Conservation (phyloP, 2,888 invertebrate genomes). For the Andrena bicolor region DNA sequence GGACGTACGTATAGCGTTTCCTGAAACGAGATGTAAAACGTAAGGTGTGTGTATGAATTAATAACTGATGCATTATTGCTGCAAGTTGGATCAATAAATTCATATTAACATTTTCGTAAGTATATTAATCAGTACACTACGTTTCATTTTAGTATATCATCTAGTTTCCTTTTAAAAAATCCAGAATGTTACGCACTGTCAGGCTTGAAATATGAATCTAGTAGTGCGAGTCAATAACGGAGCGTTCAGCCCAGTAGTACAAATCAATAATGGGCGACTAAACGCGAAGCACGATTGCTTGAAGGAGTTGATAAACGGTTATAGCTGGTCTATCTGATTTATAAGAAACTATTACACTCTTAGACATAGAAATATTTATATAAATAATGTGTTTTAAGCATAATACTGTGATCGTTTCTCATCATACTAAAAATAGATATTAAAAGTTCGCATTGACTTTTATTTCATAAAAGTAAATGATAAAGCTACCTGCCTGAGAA, state of each 20-base stretch:
- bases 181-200: too few relatives aligned
- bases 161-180: too few relatives aligned
- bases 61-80: not conserved
- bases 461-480: not conserved
- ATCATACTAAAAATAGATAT: too few relatives aligned
- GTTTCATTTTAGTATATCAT: too few relatives aligned
- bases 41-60: not conserved
- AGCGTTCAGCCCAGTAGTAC: not conserved
- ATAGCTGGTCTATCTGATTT: too few relatives aligned
- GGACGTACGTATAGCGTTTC: not conserved
- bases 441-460: too few relatives aligned
- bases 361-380: too few relatives aligned
- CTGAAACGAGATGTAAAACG: not conserved
- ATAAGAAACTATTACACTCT: too few relatives aligned
- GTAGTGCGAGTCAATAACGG: not conserved
- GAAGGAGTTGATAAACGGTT: not conserved
- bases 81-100: not conserved
- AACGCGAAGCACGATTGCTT: not conserved
- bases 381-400: too few relatives aligned
- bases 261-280: not conserved
- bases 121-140: too few relatives aligned
- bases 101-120: not conserved
- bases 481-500: not conserved
- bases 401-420: too few relatives aligned
- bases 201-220: too few relatives aligned